Evolutionary conservation across 2,888 invertebrate species (phyloP), one percentile per base, ranked within the genome.

Genomic region (Hecatera dysodea): DNA sequence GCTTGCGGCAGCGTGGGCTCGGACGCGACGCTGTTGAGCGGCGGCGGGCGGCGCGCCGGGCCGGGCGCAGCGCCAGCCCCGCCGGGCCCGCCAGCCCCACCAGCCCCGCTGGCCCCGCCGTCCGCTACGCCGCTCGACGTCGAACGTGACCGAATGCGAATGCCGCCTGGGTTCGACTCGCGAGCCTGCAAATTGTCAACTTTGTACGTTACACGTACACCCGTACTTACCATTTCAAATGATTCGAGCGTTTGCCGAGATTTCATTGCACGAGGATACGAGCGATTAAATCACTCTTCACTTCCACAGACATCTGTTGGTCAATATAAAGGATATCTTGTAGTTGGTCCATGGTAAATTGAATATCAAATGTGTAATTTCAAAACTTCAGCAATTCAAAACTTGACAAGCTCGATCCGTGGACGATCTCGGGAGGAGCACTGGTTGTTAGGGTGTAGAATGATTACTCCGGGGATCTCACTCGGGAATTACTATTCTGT

Each of bases 1-100:
- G 97, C 96, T 85, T 96, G 96, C 81, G 97, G 96, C 78, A 98
- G 94, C 85, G 97, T 96, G 60, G 98, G 98, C 94, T 98, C 98
- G 90, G 98, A 98, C 70, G 97, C 97, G 57, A 98, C 97, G 84
- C 97, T 97, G 85, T 97, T 96, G 83, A 98, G 96, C 77, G 98
- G 98, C 71, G 97, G 96, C 74, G 94, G 95, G 53, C 92, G 93
- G 67, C 93, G 93, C 56, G 81, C 78, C 39, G 74, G 57, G 46
- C 67, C 69, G 72, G 73, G 96, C 96, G 97, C 60, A 59, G 62
- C 46, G 67, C 50, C 44, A 11, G 64, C 46, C 44, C 46, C 97
- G 65, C 15, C 56, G 27, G 52, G n/a, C 69, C 71, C 57, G 79
- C 72, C 78, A 9, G 65, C 72, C 66, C 74, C 36, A 19, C 70